Evolutionary conservation across 2,888 invertebrate genomes (phyloP).

Genomic region (Orthosia incerta): DNA sequence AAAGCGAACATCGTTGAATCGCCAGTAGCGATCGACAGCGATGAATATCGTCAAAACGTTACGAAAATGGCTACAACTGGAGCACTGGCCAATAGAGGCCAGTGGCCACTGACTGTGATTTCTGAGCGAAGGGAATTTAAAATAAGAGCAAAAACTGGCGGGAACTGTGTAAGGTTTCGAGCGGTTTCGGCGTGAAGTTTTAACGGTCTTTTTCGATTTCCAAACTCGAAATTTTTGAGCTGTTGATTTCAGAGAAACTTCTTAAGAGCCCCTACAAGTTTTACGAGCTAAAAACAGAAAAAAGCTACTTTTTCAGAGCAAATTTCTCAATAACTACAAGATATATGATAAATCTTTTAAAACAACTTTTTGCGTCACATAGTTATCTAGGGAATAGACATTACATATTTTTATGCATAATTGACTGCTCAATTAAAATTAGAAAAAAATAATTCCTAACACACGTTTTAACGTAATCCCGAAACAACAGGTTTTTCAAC

Average conservation of each 20-base stretch:
- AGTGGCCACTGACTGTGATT: slow-evolving; percentile 67
- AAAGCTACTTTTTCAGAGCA: no score
- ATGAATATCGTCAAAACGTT: slow-evolving; percentile 70
- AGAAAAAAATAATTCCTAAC: no score
- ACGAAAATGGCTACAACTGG: slow-evolving; percentile 69
- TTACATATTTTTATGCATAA: no score
- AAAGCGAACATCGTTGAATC: slow-evolving; percentile 50
- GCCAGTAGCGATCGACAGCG: slow-evolving; percentile 56
- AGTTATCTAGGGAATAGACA: no score
- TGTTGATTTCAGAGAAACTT: slow-evolving; percentile 2
- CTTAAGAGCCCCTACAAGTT: no score
- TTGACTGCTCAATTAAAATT: no score
- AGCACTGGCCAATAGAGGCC: slow-evolving; percentile 69
- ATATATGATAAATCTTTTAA: no score
- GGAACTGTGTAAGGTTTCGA: slow-evolving; percentile 71
- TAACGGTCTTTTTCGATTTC: slow-evolving; percentile 34
- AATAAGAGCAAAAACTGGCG: slow-evolving; percentile 66
- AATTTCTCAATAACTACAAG: no score
- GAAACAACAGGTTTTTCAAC: no score
- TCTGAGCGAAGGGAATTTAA: slow-evolving; percentile 64
- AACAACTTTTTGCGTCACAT: no score
- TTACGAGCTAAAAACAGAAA: no score
- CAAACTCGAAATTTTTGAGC: slow-evolving; percentile 2
- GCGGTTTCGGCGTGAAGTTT: slow-evolving; percentile 63
- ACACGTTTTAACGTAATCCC: no score